Conservation (phyloP, 2,797 vertebrate species). For the Tokudaia muenninki region DNA sequence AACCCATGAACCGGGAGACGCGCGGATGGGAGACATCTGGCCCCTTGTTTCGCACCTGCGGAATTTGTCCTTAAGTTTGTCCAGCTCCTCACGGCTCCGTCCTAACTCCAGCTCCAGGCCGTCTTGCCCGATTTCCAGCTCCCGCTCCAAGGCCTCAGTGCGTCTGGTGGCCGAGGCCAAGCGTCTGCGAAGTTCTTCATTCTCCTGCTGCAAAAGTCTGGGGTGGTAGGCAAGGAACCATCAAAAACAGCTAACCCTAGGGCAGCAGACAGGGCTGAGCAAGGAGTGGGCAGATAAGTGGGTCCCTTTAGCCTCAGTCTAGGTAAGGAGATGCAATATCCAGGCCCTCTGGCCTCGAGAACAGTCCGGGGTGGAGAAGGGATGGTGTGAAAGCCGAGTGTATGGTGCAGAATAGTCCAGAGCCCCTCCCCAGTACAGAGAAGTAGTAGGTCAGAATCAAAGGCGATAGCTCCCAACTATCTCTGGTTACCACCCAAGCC, state of each 20-base stretch:
- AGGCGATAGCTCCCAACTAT: neutral
- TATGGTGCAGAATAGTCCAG: neutral
- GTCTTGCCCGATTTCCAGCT: constrained; percentile 95
- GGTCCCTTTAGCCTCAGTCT: neutral
- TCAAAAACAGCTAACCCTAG: constrained; percentile 17
- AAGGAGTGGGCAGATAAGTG: neutral
- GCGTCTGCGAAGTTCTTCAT: constrained; percentile 95
- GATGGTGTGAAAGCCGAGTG: neutral
- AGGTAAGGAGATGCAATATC: neutral
- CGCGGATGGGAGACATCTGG: neutral
- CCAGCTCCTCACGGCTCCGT: constrained; percentile 95
- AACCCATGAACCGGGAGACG: neutral
- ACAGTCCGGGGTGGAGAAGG: neutral
- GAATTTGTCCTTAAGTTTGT: constrained; percentile 99
- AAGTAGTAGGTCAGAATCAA: constrained; percentile 17
- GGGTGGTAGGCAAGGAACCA: neutral
- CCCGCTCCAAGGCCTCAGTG: constrained; percentile 96
- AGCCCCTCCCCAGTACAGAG: neutral
- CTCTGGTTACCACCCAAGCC: constrained; percentile 71
- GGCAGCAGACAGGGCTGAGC: constrained; percentile 7
- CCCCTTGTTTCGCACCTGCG: constrained; percentile 90
- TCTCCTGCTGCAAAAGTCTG: constrained; percentile 95
- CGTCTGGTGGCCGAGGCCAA: constrained; percentile 95
- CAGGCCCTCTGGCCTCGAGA: neutral
- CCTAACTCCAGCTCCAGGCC: constrained; percentile 96